Conservation (phyloP, 1,140 invertebrate genomes). For the Brachionus paranguensis region DNA sequence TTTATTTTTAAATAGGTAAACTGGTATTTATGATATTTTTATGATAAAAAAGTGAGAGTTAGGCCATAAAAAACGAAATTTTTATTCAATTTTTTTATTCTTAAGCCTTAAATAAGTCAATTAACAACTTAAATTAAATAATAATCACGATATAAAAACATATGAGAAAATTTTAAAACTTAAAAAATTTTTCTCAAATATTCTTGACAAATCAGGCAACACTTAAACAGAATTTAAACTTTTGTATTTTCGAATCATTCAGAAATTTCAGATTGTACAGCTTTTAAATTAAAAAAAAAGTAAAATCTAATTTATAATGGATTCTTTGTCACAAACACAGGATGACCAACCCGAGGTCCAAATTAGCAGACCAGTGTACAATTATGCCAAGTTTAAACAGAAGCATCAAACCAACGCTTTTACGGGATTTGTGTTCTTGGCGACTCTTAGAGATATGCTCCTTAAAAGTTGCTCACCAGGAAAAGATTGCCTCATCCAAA, state of each 20-base stretch:
- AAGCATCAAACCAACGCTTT: neutral
- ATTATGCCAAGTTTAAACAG: neutral
- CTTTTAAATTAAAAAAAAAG: neutral
- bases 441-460: neutral
- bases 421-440: neutral
- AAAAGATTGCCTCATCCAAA: conserved; percentile 3
- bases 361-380: neutral
- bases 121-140: neutral
- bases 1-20: too few species aligned
- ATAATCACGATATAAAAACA: too few species aligned
- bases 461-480: neutral
- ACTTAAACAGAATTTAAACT: neutral
- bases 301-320: neutral
- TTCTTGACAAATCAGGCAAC: too few species aligned
- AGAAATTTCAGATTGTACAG: neutral
- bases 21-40: too few species aligned
- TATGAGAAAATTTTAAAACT: neutral
- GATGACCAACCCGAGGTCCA: neutral
- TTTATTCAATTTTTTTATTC: too few species aligned
- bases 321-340: neutral
- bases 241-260: too few species aligned
- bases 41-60: too few species aligned
- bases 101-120: too few species aligned
- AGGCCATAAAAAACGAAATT: too few species aligned
- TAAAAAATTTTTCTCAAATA: neutral